A percentile compares a stretch with the other conserved stretches of the same genome.
These are phyloP conservation scores for Falco punctatus DNA, from an alignment of 2,113 vertebrate species.

Conservation along the genomic window DNA sequence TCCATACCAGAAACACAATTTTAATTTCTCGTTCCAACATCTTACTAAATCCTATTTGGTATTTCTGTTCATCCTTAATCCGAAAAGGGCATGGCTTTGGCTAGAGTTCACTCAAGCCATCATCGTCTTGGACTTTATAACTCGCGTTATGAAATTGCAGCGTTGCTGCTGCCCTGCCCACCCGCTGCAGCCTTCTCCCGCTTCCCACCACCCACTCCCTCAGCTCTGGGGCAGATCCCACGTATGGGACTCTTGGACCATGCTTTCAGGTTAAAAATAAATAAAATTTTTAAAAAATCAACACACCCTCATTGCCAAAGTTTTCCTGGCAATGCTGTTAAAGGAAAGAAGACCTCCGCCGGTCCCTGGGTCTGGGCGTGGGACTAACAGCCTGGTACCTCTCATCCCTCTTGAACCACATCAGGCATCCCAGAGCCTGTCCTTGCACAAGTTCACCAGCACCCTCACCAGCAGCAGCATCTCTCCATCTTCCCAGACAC, in stretches of 20 bases:
- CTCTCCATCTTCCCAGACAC: neutral
- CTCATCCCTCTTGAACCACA: neutral
- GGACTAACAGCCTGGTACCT: neutral
- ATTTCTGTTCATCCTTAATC: neutral
- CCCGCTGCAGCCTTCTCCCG: neutral
- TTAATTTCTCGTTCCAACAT: neutral
- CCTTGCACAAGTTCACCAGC: neutral
- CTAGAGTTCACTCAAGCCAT: neutral
- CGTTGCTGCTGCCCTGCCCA: rapidly evolving
- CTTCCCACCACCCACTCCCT: neutral
- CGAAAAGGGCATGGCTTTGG: neutral
- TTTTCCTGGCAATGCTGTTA: neutral
- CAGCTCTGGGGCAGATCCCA: neutral
- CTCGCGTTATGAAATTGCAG: rapidly evolving
- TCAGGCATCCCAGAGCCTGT: neutral
- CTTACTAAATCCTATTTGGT: neutral
- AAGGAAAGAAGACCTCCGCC: neutral
- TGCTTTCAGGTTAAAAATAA: neutral
- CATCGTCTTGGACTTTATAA: neutral
- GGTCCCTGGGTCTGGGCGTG: neutral
- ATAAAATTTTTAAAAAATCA: neutral
- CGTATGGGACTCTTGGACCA: neutral
- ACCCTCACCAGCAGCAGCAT: neutral
- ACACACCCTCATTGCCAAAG: neutral
- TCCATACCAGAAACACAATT: neutral